Evolutionary conservation across 2,797 vertebrate species (phyloP), one percentile per base, ranked within the genome.

Genomic region (Enteromius afrohamiltoni): DNA sequence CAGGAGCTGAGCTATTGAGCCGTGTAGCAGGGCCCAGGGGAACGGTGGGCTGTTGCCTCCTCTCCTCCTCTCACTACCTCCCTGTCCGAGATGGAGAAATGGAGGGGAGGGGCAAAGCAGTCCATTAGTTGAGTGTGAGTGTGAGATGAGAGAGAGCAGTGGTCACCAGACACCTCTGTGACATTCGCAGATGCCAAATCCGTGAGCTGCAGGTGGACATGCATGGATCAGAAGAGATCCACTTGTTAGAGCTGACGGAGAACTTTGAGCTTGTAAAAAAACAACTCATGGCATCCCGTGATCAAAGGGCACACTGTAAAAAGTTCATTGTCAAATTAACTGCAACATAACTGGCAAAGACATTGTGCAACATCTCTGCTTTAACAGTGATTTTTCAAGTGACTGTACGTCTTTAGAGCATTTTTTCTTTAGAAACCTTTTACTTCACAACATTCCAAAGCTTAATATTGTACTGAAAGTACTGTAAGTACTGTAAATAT

Each of bases 81-180:
- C 87, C 91, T 91, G 89, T 88, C 85, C 23, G 80, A 87, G 87
- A 84, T 89, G 85, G 90, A 93, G 93, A 94, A 93, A 93, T 92
- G 92, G 92, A 95, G 92, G 94, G 92, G 94, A 93, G 86, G 92
- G 90, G 92, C 86, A 91, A 85, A 89, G 88, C 84, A 86, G 92
- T 91, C 91, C 90, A 92, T 91, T 90, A 90, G 89, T 88, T 88
- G 83, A 86, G 74, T 78, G 82, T 82, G 77, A 70, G 83, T 79
- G 84, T 81, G 86, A 83, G 79, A 85, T 80, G 62, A 65, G 76
- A 62, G 75, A 69, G 74, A 85, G 84, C 79, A 87, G 79, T 91
- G 93, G 93, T 94, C 93, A 95, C 93, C 93, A 92, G 94, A 95
- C 92, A 94, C 92, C 92, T 93, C 89, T 3, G 90, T 87, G 82